phyloP scores from a whole-genome alignment of 2,888 invertebrate species.

The Drosophila leonis region DNA sequence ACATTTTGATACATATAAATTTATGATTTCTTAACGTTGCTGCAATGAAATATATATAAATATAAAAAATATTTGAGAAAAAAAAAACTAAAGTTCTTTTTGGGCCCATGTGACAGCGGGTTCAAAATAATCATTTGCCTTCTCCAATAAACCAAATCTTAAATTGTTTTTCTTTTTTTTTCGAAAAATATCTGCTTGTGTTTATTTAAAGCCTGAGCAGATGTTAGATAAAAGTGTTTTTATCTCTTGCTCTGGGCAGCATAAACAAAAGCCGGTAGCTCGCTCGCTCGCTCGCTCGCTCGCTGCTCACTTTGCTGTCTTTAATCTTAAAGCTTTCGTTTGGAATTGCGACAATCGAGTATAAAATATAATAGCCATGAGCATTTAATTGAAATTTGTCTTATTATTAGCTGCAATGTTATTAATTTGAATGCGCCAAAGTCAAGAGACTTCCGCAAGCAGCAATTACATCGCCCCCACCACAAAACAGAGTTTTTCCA shows the following conservation, averaged over 20 bases:
- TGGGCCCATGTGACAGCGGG: slow-evolving; percentile 1
- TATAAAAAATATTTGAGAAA: slow-evolving; percentile 1
- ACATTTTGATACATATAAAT: slow-evolving; percentile 13
- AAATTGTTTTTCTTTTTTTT: not conserved
- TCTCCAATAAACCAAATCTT: slow-evolving; percentile 21
- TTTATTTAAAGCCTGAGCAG: slow-evolving; percentile 53
- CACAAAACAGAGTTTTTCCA: slow-evolving; percentile 23
- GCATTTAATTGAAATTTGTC: slow-evolving; percentile 29
- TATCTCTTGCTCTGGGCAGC: slow-evolving; percentile 33
- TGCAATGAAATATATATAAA: slow-evolving; percentile 7
- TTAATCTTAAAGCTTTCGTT: slow-evolving; percentile 9
- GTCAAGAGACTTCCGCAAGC: slow-evolving; percentile 59
- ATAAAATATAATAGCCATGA: slow-evolving; percentile 11
- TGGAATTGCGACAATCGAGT: not conserved
- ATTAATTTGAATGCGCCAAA: slow-evolving; percentile 35
- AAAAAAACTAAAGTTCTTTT: not conserved
- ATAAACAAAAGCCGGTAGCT: slow-evolving; percentile 60
- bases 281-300: not conserved
- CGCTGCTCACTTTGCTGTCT: slow-evolving; percentile 4
- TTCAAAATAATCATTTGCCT: slow-evolving; percentile 6
- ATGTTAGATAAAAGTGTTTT: slow-evolving; percentile 48
- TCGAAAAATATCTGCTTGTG: slow-evolving; percentile 17
- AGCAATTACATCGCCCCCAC: slow-evolving; percentile 51
- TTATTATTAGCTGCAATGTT: slow-evolving; percentile 37
- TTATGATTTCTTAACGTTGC: slow-evolving; percentile 49